phyloP scores from a whole-genome alignment of 2,113 vertebrate genomes.

The Salvelinus namaycush region DNA sequence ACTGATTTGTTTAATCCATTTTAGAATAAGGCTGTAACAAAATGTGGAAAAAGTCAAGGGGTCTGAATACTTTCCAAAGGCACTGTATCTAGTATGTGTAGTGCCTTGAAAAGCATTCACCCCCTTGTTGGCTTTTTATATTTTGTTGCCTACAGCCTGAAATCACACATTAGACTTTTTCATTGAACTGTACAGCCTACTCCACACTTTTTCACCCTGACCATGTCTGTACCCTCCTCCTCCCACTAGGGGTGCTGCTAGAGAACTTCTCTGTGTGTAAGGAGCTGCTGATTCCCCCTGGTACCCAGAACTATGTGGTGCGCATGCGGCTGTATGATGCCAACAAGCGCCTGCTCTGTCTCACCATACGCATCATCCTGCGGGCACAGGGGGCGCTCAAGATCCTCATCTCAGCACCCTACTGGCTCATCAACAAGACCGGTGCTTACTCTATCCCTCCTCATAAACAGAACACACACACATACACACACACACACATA shows the following conservation, averaged over 20 bases:
- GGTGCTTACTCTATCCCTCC: conserved; percentile 64
- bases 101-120: too few species aligned
- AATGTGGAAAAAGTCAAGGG: too few species aligned
- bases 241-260: conserved; percentile 79
- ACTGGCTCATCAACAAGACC: conserved; percentile 97
- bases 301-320: conserved; percentile 95
- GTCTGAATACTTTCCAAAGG: too few species aligned
- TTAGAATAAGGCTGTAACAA: too few species aligned
- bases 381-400: conserved; percentile 91
- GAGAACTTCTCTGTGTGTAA: conserved; percentile 93
- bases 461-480: neutral
- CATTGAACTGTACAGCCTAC: too few species aligned
- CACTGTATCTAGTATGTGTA: too few species aligned
- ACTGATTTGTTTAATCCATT: too few species aligned
- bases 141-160: neutral
- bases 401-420: conserved; percentile 90
- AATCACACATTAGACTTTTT: too few species aligned
- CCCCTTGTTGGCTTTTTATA: neutral
- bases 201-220: neutral
- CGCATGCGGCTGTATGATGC: conserved; percentile 90
- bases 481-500: neutral
- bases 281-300: conserved; percentile 92
- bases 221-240: neutral
- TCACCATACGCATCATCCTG: conserved; percentile 91
- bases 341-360: conserved; percentile 84